Evolutionary conservation across 1,140 invertebrate species (phyloP).

Genomic region (Drosophila ambigua): DNA sequence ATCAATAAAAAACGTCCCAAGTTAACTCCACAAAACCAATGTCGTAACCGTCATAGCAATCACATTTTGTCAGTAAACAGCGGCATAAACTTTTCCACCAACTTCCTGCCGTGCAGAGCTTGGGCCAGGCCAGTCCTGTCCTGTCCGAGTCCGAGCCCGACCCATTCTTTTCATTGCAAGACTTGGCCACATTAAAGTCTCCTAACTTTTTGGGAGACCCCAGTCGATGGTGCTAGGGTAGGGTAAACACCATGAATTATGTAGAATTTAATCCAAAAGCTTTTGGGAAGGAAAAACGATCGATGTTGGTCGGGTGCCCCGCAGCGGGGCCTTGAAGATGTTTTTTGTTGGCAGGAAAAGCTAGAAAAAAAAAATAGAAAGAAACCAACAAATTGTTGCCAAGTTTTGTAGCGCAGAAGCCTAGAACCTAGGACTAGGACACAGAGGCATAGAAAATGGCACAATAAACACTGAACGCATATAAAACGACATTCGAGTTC

Average conservation of each 20-base stretch:
- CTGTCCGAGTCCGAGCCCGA: no score
- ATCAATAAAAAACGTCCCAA: no score
- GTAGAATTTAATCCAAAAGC: conserved; percentile 70
- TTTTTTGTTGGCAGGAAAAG: conserved; percentile 26
- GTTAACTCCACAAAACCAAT: not conserved
- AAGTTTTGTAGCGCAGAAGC: conserved; percentile 63
- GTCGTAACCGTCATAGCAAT: not conserved
- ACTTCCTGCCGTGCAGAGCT: not conserved
- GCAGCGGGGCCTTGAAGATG: conserved; percentile 58
- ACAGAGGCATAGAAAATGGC: conserved; percentile 64
- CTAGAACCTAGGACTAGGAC: conserved; percentile 11
- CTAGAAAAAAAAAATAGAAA: conserved; percentile 12
- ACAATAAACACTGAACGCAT: conserved; percentile 80
- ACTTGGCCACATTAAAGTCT: conserved; percentile 44
- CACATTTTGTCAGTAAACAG: conserved; percentile 4
- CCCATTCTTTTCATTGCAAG: no score
- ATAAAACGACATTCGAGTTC: conserved; percentile 81
- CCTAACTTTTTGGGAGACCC: conserved; percentile 1
- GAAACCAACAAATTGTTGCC: conserved; percentile 56
- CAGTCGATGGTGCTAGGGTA: not conserved
- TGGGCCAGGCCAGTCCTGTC: no score
- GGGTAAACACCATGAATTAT: conserved; percentile 58
- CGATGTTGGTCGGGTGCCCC: conserved; percentile 51
- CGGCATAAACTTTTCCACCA: conserved; percentile 9
- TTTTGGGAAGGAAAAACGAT: conserved; percentile 54